Conservation (phyloP, 2,113 vertebrate genomes). For the Andinoacara biseriatus region DNA sequence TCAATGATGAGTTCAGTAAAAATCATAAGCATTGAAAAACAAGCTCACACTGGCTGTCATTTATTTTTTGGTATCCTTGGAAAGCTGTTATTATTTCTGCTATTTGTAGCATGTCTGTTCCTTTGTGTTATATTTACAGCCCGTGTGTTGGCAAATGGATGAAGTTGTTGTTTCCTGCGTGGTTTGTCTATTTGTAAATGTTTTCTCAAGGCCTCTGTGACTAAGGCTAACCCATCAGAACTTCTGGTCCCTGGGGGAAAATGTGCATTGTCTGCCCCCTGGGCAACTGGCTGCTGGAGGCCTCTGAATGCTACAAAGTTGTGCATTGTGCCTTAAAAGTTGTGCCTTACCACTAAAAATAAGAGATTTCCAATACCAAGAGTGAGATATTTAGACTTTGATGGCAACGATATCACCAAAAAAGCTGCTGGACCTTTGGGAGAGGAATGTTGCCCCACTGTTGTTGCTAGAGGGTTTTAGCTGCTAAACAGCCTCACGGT, state of each 20-base stretch:
- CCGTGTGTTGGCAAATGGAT: background rate
- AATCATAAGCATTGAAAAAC: background rate
- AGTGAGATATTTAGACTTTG: background rate
- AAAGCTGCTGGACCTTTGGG: no score
- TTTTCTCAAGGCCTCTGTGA: background rate
- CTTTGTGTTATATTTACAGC: background rate
- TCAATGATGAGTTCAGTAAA: background rate
- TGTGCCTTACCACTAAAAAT: background rate
- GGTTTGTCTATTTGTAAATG: background rate
- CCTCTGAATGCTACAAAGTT: background rate
- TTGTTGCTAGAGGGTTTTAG: no score
- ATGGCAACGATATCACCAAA: no score
- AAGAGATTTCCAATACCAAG: background rate
- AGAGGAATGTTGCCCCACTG: no score
- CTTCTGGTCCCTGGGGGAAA: background rate
- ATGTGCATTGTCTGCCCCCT: background rate
- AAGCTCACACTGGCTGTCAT: background rate
- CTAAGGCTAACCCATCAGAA: background rate
- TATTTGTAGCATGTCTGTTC: background rate
- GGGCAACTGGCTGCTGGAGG: background rate
- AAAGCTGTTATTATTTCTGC: background rate
- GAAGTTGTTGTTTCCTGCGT: background rate
- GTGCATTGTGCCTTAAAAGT: background rate
- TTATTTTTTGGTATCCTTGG: background rate
- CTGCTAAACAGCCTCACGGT: no score